These are phyloP conservation scores for Pedionomus torquatus DNA, from an alignment of 2,113 vertebrate species.

Conservation along the genomic window DNA sequence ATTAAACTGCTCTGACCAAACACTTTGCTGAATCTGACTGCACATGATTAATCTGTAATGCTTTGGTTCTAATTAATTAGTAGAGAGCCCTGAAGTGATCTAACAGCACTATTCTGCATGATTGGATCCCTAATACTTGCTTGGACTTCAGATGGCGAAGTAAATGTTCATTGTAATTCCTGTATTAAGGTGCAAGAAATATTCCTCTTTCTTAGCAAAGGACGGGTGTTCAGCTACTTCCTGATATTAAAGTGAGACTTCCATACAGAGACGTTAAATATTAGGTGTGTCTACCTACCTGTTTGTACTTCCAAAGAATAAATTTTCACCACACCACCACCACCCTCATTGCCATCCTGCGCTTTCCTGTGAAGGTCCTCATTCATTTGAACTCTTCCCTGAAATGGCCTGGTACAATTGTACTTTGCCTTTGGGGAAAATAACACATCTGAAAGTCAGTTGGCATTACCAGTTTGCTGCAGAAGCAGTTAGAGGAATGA, in stretches of 20 bases:
- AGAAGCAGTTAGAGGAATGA: neutral
- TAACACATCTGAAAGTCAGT: neutral
- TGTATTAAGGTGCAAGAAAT: neutral
- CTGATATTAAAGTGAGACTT: constrained; percentile 57
- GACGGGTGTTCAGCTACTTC: neutral
- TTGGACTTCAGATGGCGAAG: neutral
- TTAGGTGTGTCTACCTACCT: neutral
- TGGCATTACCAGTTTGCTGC: neutral
- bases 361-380: neutral
- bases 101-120: constrained; percentile 19
- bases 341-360: neutral
- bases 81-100: neutral
- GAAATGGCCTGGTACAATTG: neutral
- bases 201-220: neutral
- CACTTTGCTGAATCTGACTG: constrained; percentile 31
- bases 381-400: neutral
- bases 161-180: neutral
- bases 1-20: constrained; percentile 67
- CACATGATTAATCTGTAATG: neutral
- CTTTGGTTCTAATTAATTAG: constrained; percentile 58
- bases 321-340: neutral
- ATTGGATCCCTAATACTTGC: neutral
- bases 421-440: neutral
- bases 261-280: constrained; percentile 32
- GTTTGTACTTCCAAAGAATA: neutral